Evolutionary conservation across 2,888 invertebrate species (phyloP), one percentile per base, ranked within the genome.

Genomic region (Eupithecia exiguata): DNA sequence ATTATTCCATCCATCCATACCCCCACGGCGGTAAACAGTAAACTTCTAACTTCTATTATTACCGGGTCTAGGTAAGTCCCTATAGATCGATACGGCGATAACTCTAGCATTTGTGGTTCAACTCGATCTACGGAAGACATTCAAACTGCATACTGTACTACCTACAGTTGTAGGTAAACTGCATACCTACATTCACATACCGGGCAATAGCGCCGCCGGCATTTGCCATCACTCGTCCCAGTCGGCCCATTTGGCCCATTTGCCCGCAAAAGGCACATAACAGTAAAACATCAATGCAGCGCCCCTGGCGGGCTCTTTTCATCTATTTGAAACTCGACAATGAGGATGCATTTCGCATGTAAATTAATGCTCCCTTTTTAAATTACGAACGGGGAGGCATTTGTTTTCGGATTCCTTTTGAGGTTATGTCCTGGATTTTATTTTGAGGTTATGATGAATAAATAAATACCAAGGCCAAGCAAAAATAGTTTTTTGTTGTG

Each of bases 181-280:
- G 62, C 35, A 62, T 35, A 62, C 62, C 30, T 36, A 63, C 65
- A 65, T 65, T 5, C 9, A 36, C 65, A 65, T 38, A n/a, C 38
- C 38, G 65, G 36, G 65, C n/a, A 38, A 36, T 58, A 58, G 58
- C 58, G 58, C 58, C 38, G n/a, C 14, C 61, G 43, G 69, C 62
- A 69, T 49, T 65, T 65, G 49, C n/a, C 70, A 58, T 67, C 46
- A 65, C 36, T 63, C 70, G 62, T 58, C 58, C 58, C 12, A 21
- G 58, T 14, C 58, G 35, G 62, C 35, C 62, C 35, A 62, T 35
- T 62, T 62, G 62, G 35, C 63, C 71, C 58, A 63, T 70, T 74
- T 70, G 74, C 68, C 70, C 63, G 35, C 74, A 74, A 70, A 71
- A 68, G 72, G 75, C 30, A 74, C 65, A 58, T 75, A 75, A 75